phyloP scores from a whole-genome alignment of 2,888 invertebrate species.

The Nycteola revayana region DNA sequence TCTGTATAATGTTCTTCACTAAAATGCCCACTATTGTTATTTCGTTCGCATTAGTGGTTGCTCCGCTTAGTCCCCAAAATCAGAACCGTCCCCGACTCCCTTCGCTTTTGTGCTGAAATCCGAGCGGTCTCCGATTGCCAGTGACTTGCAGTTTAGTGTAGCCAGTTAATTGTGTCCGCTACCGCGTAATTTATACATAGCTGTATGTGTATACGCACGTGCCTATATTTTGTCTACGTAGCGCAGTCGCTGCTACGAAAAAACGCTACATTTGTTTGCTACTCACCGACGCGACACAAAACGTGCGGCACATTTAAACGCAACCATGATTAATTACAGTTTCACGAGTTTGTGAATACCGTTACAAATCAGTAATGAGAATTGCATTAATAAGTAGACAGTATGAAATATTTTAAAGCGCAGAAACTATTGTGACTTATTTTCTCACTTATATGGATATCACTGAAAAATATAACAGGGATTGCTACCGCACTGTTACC shows the following conservation, averaged over 20 bases:
- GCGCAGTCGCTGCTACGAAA: slow-evolving; percentile 42
- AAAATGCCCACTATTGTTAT: slow-evolving; percentile 54
- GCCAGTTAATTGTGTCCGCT: slow-evolving; percentile 68
- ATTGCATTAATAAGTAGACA: slow-evolving; percentile 20
- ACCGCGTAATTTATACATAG: slow-evolving; percentile 11
- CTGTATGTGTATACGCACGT: slow-evolving; percentile 4
- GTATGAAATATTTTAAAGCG: slow-evolving; percentile 34
- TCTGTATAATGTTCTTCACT: slow-evolving; percentile 42
- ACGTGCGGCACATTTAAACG: slow-evolving; percentile 32
- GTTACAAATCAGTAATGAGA: slow-evolving; percentile 40
- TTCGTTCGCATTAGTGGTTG: slow-evolving; percentile 45
- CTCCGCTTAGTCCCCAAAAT: slow-evolving; percentile 47
- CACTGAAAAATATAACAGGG: slow-evolving; percentile 50
- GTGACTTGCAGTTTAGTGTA: slow-evolving; percentile 71
- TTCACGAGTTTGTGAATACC: slow-evolving; percentile 46
- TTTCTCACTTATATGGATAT: slow-evolving; percentile 40
- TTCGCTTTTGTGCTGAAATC: slow-evolving; percentile 67
- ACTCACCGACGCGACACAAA: slow-evolving; percentile 31
- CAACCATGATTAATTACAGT: slow-evolving; percentile 27
- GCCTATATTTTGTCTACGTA: slow-evolving; percentile 31
- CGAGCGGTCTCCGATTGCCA: slow-evolving; percentile 64
- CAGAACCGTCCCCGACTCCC: slow-evolving; percentile 43
- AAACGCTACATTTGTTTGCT: slow-evolving; percentile 39
- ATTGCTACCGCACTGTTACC: slow-evolving; percentile 56
- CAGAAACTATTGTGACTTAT: slow-evolving; percentile 50